A percentile compares a stretch with the other conserved stretches of the same genome.
phyloP scores from a whole-genome alignment of 2,113 vertebrate genomes.

The Corythornis vintsioides region DNA sequence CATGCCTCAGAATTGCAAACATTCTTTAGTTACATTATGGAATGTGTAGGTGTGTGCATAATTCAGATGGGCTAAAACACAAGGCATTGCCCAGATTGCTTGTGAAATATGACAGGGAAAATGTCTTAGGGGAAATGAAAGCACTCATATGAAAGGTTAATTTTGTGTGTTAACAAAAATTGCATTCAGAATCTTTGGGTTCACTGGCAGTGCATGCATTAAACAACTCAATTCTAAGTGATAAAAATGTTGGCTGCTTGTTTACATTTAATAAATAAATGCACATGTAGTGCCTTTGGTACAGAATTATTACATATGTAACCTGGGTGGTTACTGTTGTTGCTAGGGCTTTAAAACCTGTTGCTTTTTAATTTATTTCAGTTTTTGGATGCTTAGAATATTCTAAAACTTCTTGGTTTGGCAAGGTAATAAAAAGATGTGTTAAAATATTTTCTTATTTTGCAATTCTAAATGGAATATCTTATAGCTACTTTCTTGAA shows the following conservation, averaged over 20 bases:
- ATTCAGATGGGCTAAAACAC: constrained; percentile 53
- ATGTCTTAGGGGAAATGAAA: constrained; percentile 30
- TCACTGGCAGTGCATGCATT: neutral
- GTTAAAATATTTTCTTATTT: neutral
- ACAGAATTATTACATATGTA: neutral
- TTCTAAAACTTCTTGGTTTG: neutral
- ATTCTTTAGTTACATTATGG: constrained; percentile 50
- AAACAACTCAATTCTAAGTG: neutral
- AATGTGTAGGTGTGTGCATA: constrained; percentile 53
- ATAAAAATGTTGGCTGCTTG: neutral
- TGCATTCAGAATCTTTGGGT: constrained; percentile 5
- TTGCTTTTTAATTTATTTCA: neutral
- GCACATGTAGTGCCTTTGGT: neutral
- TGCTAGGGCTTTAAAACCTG: neutral
- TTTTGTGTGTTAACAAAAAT: constrained; percentile 34
- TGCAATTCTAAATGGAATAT: neutral
- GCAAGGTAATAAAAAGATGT: neutral
- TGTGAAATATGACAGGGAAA: constrained; percentile 43
- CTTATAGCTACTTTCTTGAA: neutral
- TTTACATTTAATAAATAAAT: constrained; percentile 6
- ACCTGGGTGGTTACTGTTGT: neutral
- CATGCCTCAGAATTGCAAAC: constrained; percentile 18
- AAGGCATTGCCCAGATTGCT: constrained; percentile 49
- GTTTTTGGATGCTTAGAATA: neutral
- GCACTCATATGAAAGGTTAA: constrained; percentile 38